Evolutionary conservation across 1,140 invertebrate genomes (phyloP).

Genomic region (Chironomus tepperi): DNA sequence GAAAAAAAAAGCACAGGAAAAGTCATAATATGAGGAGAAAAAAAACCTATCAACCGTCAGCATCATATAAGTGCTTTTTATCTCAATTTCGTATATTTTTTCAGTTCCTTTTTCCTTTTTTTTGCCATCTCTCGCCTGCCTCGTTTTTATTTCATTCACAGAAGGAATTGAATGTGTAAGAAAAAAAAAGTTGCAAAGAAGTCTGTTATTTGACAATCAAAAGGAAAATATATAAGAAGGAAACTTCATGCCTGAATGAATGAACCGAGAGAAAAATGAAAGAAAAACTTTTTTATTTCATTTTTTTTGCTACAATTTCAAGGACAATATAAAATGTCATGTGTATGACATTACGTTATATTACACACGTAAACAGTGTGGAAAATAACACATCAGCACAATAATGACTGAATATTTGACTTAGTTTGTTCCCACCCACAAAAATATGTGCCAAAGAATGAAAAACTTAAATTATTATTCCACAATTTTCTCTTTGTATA

Average conservation of each 20-base stretch:
- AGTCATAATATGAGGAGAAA: too few relatives aligned
- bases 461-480: too few relatives aligned
- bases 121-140: too few relatives aligned
- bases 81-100: not conserved
- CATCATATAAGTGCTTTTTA: not conserved
- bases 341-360: not conserved
- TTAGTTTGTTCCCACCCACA: not conserved
- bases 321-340: not conserved
- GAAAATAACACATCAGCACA: slow-evolving; percentile 1
- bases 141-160: too few relatives aligned
- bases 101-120: not conserved
- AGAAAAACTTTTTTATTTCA: not conserved
- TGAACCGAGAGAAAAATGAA: not conserved
- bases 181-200: not conserved
- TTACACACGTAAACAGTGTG: not conserved
- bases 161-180: too few relatives aligned
- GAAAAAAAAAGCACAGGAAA: too few relatives aligned
- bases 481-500: too few relatives aligned
- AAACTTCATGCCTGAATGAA: not conserved
- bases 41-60: not conserved
- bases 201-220: not conserved
- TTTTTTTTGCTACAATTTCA: not conserved
- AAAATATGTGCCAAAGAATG: too few relatives aligned
- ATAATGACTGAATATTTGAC: not conserved
- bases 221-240: not conserved